Conservation (phyloP, 2,888 invertebrate species). For the Calliphora vomitoria region DNA sequence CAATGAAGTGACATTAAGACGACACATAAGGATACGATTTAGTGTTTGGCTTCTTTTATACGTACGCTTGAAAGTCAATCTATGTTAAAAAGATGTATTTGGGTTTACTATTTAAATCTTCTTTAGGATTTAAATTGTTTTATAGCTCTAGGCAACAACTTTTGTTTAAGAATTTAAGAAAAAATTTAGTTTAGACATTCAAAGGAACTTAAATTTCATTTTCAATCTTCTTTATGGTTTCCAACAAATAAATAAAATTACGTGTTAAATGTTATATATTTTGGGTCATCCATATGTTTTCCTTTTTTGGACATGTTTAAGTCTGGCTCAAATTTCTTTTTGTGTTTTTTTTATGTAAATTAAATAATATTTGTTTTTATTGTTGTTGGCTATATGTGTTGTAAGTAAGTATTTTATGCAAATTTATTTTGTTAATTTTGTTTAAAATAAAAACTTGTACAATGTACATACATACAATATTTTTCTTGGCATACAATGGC, state of each 20-base stretch:
- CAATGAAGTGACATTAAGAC: constrained; percentile 70
- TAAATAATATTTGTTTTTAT: constrained; percentile 42
- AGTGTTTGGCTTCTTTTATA: not conserved
- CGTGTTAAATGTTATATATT: constrained; percentile 18
- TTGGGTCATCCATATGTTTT: constrained; percentile 25
- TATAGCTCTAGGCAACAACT: not conserved
- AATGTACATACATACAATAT: constrained; percentile 23
- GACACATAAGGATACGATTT: constrained; percentile 54
- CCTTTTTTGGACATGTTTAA: not conserved
- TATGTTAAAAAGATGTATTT: not conserved
- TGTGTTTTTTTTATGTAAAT: constrained; percentile 27
- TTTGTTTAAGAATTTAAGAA: no score
- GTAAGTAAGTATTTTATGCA: constrained; percentile 41
- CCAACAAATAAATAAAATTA: not conserved
- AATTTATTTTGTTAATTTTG: constrained; percentile 62
- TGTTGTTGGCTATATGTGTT: constrained; percentile 5
- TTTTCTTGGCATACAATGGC: constrained; percentile 62
- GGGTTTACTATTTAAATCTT: constrained; percentile 43
- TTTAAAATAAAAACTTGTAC: constrained; percentile 6
- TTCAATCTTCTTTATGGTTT: not conserved
- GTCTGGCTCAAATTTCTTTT: constrained; percentile 2
- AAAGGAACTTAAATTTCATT: not conserved
- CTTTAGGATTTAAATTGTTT: constrained; percentile 42
- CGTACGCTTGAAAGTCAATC: constrained; percentile 40
- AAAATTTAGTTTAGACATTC: not conserved